Evolutionary conservation across 2,113 vertebrate genomes (phyloP).

Genomic region (Marmota monax): DNA sequence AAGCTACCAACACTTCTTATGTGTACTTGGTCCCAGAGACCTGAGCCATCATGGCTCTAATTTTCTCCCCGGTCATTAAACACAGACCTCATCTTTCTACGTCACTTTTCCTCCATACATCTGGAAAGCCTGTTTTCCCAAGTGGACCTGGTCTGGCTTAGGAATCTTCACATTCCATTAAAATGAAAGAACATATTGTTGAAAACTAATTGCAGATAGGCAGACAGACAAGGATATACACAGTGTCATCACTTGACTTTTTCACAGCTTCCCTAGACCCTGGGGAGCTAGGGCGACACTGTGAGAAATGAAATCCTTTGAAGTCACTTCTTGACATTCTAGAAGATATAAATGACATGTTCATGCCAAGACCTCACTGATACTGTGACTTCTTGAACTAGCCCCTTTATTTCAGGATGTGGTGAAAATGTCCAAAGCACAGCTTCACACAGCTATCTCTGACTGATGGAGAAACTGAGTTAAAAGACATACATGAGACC

Average conservation of each 20-base stretch:
- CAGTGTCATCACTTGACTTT: background rate
- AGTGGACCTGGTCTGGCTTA: background rate
- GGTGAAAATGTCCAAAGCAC: background rate
- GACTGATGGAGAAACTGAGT: background rate
- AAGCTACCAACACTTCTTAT: background rate
- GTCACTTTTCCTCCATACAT: background rate
- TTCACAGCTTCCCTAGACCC: background rate
- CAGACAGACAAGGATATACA: background rate
- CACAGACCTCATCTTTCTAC: background rate
- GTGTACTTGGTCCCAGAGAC: background rate
- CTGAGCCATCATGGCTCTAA: rapidly evolving
- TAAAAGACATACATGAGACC: background rate
- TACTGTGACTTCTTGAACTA: too few relatives aligned
- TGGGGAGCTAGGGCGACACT: background rate
- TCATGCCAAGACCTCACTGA: background rate
- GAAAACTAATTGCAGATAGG: constrained; percentile 1
- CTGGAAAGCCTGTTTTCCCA: constrained; percentile 29
- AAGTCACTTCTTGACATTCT: background rate
- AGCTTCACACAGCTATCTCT: background rate
- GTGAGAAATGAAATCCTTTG: background rate
- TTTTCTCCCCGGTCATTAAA: background rate
- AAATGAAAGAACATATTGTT: background rate
- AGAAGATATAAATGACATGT: background rate
- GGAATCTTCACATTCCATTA: constrained; percentile 6
- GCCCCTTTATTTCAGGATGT: background rate